Conservation (phyloP, 1,140 invertebrate genomes). For the Diabrotica virgifera region DNA sequence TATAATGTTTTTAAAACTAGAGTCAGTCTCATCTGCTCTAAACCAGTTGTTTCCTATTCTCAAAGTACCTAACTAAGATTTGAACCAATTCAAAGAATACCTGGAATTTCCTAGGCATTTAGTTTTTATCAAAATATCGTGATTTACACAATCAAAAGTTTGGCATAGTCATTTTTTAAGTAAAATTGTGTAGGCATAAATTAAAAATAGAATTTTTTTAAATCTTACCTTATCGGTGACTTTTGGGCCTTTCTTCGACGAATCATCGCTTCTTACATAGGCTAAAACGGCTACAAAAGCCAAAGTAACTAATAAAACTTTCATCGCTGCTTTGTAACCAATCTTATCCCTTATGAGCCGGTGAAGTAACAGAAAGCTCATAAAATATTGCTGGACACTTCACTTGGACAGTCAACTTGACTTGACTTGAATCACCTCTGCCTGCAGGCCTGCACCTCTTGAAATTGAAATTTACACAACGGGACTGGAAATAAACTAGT, state of each 20-base stretch:
- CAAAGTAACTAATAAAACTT: constrained; percentile 5
- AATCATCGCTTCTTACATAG: constrained; percentile 24
- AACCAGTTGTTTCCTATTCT: too few species aligned
- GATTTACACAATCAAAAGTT: too few species aligned
- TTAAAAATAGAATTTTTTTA: background rate
- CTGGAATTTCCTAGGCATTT: too few species aligned
- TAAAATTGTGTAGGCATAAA: background rate
- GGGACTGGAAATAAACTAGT: too few species aligned
- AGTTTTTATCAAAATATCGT: too few species aligned
- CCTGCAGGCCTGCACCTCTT: too few species aligned
- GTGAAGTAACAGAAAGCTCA: background rate
- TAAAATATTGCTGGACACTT: background rate
- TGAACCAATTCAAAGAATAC: too few species aligned
- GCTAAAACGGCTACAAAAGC: constrained; percentile 23
- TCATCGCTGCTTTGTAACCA: constrained; percentile 7
- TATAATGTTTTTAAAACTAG: too few species aligned
- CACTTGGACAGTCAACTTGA: background rate
- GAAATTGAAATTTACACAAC: too few species aligned
- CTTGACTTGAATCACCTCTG: too few species aligned
- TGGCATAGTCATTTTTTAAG: background rate
- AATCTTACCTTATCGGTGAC: constrained; percentile 67
- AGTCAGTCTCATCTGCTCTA: too few species aligned
- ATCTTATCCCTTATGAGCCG: background rate
- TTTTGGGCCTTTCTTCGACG: constrained; percentile 64
- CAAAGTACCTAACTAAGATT: too few species aligned